Percentiles rank a stretch among this genome's conserved stretches.
Evolutionary conservation across 2,888 invertebrate genomes (phyloP).

Genomic region (Drosophila longiperda): DNA sequence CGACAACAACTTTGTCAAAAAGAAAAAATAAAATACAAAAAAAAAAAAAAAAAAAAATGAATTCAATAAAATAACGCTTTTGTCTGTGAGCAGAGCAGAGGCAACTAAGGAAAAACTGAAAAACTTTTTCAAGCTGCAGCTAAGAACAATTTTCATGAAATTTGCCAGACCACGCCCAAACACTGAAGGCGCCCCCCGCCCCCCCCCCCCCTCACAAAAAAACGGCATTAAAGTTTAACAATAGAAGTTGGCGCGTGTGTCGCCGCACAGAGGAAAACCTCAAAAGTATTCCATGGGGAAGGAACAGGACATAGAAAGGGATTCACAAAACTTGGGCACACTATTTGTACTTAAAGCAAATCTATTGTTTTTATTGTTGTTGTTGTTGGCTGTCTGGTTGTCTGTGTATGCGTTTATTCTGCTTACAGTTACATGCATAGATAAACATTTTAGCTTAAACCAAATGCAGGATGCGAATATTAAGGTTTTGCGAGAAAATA

Average conservation of each 20-base stretch:
- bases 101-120: constrained; percentile 48
- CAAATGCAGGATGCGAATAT: constrained; percentile 30
- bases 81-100: constrained; percentile 47
- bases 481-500: constrained; percentile 17
- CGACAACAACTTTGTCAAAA: constrained; percentile 60
- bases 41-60: constrained; percentile 33
- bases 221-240: constrained; percentile 64
- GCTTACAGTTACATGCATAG: constrained; percentile 70
- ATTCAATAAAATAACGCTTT: constrained; percentile 81
- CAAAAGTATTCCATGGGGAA: constrained; percentile 54
- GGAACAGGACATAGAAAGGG: background rate
- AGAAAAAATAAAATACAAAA: constrained; percentile 21
- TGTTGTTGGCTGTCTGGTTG: constrained; percentile 12
- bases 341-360: constrained; percentile 76
- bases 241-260: constrained; percentile 59
- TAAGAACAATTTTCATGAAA: constrained; percentile 70
- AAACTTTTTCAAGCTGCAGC: constrained; percentile 42
- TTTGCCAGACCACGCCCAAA: constrained; percentile 61
- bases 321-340: constrained; percentile 37
- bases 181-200: constrained; percentile 18
- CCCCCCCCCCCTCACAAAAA: background rate
- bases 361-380: constrained; percentile 64
- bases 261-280: constrained; percentile 51
- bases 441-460: constrained; percentile 70
- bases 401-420: constrained; percentile 46